A percentile compares a stretch with the other conserved stretches of the same genome.
These are phyloP conservation scores for Seira ritae DNA, from an alignment of 2,888 invertebrate genomes.

Conservation along the genomic window DNA sequence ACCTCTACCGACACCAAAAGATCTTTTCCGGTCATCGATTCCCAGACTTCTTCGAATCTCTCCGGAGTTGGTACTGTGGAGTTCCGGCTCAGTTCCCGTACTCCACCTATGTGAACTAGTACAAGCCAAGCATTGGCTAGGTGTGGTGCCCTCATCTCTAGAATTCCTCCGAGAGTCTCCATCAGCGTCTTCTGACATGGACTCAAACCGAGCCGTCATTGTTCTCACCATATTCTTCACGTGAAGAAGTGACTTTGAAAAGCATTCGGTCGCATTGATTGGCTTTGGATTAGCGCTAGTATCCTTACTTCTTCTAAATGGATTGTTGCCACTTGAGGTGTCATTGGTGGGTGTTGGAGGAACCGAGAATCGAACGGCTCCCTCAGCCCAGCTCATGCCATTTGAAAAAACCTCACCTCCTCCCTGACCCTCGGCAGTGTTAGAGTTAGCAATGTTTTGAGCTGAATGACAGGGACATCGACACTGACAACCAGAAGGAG, in stretches of 20 bases:
- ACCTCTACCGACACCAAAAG: too few species aligned
- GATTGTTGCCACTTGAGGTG: not conserved
- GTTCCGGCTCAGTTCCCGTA: not conserved
- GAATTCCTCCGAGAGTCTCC: too few species aligned
- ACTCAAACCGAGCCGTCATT: conserved; percentile 27
- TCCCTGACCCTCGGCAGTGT: not conserved
- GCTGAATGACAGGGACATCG: conserved; percentile 18
- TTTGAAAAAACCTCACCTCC: not conserved
- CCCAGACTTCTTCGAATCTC: too few species aligned
- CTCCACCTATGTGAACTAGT: not conserved
- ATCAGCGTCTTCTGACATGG: too few species aligned
- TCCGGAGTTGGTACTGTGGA: not conserved
- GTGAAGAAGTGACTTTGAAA: conserved; percentile 42
- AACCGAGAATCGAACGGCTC: not conserved
- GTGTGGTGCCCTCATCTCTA: too few species aligned
- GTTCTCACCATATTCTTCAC: conserved; percentile 34
- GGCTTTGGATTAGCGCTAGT: not conserved
- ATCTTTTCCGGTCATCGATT: too few species aligned
- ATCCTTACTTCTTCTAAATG: not conserved
- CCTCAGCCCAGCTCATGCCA: conserved; percentile 13
- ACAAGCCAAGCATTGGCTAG: not conserved
- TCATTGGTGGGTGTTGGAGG: not conserved
- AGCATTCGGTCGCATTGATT: not conserved
- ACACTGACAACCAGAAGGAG: not conserved
- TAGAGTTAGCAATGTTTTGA: not conserved